Conservation (phyloP, 2,113 vertebrate genomes). For the Epinephelus cyanopodus region DNA sequence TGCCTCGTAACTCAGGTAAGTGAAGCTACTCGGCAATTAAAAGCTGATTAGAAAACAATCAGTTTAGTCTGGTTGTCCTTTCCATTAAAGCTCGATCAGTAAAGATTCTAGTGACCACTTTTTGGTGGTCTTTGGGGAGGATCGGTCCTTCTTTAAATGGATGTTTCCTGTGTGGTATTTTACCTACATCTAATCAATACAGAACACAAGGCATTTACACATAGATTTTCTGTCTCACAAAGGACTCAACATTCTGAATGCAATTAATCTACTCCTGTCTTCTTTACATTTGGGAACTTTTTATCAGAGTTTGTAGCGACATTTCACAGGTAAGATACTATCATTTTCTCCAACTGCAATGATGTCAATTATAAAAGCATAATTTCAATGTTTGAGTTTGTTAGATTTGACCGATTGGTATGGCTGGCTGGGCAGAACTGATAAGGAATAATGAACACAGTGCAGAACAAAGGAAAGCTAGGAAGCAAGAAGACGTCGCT, state of each 20-base stretch:
- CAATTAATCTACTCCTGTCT: neutral
- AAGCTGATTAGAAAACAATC: constrained; percentile 60
- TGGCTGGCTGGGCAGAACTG: neutral
- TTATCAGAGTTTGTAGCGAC: neutral
- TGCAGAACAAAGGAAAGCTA: constrained; percentile 5
- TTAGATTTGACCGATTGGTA: neutral
- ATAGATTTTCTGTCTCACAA: neutral
- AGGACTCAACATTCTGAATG: neutral
- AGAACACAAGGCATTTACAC: neutral
- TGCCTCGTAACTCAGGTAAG: constrained; percentile 59
- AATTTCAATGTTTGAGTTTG: neutral
- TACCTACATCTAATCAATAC: constrained; percentile 6
- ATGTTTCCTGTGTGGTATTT: constrained; percentile 15
- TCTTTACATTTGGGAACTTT: neutral
- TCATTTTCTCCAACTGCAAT: neutral
- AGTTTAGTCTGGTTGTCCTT: constrained; percentile 50
- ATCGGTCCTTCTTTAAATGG: neutral
- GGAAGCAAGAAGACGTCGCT: neutral
- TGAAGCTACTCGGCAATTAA: constrained; percentile 64
- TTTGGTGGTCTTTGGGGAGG: constrained; percentile 13
- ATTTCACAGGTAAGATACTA: neutral
- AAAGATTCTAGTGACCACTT: constrained; percentile 1
- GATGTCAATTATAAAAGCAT: neutral
- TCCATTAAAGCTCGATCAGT: constrained; percentile 47
- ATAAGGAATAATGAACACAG: constrained; percentile 14